Percentiles rank a stretch among this genome's conserved stretches.
phyloP scores from a whole-genome alignment of 2,113 vertebrate species.

The Anolis carolinensis region DNA sequence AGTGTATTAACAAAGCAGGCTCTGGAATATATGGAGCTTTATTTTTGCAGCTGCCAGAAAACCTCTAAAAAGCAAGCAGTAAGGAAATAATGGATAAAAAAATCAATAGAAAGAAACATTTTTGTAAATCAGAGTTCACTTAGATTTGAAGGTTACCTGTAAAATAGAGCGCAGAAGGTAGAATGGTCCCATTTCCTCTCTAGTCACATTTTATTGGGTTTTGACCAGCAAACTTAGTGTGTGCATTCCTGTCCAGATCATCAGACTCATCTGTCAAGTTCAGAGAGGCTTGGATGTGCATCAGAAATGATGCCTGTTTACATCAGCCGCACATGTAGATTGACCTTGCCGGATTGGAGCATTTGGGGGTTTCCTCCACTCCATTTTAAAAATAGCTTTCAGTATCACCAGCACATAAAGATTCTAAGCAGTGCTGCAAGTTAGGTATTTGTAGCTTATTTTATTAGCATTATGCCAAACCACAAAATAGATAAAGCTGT shows the following conservation, averaged over 20 bases:
- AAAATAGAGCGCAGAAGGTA: conserved; percentile 36
- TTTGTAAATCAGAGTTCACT: conserved; percentile 45
- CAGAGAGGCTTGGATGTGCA: not conserved
- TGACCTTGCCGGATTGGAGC: not conserved
- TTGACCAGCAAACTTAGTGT: not conserved
- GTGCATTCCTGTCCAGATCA: not conserved
- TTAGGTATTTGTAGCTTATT: conserved; percentile 81
- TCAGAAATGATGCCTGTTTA: not conserved
- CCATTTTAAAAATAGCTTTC: conserved; percentile 64
- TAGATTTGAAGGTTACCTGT: conserved; percentile 54
- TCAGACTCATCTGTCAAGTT: not conserved
- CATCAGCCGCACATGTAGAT: not conserved
- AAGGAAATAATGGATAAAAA: conserved; percentile 65
- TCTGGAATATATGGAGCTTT: conserved; percentile 55
- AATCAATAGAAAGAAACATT: conserved; percentile 68
- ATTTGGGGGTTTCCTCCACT: conserved; percentile 38
- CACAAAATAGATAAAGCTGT: conserved; percentile 81
- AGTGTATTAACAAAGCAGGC: conserved; percentile 58
- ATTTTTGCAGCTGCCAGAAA: conserved; percentile 68
- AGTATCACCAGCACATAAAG: conserved; percentile 53
- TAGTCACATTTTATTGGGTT: not conserved
- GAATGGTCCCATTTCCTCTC: not conserved
- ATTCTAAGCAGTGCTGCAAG: conserved; percentile 65
- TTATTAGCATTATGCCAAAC: conserved; percentile 77
- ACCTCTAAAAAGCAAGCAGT: conserved; percentile 60